Conservation (phyloP, 2,797 vertebrate species). For the Thripadectes ignobilis region DNA sequence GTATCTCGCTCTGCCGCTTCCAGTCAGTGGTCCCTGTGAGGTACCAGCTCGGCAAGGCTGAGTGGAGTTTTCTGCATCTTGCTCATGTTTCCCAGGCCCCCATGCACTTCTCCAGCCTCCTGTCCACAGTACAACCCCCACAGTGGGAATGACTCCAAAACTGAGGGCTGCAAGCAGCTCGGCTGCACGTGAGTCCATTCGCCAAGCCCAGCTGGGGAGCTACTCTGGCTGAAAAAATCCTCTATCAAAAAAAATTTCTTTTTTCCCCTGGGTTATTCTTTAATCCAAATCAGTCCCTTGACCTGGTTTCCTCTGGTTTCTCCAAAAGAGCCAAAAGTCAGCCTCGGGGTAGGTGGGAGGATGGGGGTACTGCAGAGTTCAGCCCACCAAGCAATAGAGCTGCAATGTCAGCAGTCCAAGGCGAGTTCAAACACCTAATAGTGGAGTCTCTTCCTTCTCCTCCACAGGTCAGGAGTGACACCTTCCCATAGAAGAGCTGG, state of each 20-base stretch:
- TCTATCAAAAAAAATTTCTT: background rate
- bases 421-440: background rate
- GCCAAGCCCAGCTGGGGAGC: background rate
- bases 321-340: background rate
- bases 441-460: background rate
- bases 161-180: rapidly evolving
- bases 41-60: background rate
- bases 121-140: background rate
- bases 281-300: background rate
- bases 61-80: background rate
- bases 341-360: background rate
- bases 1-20: background rate
- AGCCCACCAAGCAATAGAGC: background rate
- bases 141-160: background rate
- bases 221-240: background rate
- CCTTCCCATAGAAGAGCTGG: background rate
- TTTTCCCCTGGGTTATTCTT: background rate
- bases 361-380: background rate
- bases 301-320: background rate
- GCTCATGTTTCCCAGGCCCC: background rate
- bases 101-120: background rate
- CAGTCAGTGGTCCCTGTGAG: rapidly evolving
- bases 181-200: background rate
- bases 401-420: background rate
- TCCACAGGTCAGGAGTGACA: background rate